Base-by-base conservation (phyloP, 2,888 invertebrate genomes). In the Limenitis camilla region DNA sequence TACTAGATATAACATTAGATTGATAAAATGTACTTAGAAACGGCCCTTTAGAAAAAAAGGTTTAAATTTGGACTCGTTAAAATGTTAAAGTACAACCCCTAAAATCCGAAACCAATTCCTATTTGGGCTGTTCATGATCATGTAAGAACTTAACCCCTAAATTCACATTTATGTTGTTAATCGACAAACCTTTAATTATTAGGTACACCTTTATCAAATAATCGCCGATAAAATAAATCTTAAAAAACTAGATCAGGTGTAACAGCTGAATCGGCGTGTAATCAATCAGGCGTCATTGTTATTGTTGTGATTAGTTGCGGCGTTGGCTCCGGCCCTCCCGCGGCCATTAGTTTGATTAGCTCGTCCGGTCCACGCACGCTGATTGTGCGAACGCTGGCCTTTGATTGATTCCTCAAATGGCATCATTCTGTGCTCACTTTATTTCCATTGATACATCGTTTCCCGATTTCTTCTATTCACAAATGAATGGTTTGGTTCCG, bases 231-330 rank as follows among this genome's bases (percentile, higher is more conserved):
- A 19, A 19, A 19, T 19, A 19, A 19, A 19, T 19, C 19, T 19
- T 19, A 2, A 19, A 19, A 19, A 19, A 19, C 19, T 19, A 19
- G 19, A 19, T 19, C 19, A 10, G 67, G 64, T 67, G 64, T 63
- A 59, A 61, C 67, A 69, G 72, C 69, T 67, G 68, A 67, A 72
- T 69, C 73, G 74, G 74, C 78, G 80, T 77, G 74, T 72, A 78
- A 85, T 85, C 81, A 82, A 85, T 85, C 84, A 81, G 76, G 79
- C 78, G 70, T 71, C 69, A 76, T 65, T 71, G 74, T 72, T 78
- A 46, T 53, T 53, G 53, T 44, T 45, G 44, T 53, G 49, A 53
- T 46, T 49, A 49, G 53, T 46, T 45, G 36, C 38, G 49, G 44
- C 49, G 32, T 49, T 44, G 38, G 41, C 38, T 45, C 41, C 72